phyloP scores from a whole-genome alignment of 2,797 vertebrate species.

The Clamator glandarius region DNA sequence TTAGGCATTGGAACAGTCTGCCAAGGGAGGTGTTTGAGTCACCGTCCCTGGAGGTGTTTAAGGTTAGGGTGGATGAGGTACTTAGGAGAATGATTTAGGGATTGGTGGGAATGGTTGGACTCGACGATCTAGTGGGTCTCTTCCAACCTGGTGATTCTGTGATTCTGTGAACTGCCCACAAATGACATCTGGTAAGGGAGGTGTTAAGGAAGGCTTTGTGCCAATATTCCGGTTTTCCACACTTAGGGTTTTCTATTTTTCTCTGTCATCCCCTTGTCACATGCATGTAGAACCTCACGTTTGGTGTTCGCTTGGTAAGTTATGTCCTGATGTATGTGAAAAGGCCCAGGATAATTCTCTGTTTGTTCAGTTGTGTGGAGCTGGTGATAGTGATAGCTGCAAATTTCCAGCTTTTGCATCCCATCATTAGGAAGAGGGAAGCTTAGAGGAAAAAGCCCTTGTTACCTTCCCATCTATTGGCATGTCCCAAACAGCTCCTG shows the following conservation, averaged over 20 bases:
- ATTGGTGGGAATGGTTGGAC: too few species aligned
- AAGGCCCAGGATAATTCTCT: not conserved
- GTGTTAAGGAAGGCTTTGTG: not conserved
- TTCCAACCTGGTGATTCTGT: too few species aligned
- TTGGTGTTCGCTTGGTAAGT: rapidly evolving
- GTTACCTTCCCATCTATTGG: not conserved
- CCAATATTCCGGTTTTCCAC: not conserved
- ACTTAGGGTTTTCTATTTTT: not conserved
- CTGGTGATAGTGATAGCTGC: not conserved
- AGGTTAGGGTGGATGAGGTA: too few species aligned
- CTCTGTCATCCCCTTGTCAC: not conserved
- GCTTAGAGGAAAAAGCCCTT: not conserved
- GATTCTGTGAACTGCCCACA: rapidly evolving
- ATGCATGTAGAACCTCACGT: rapidly evolving
- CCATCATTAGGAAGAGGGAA: not conserved
- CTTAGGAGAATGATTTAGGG: too few species aligned
- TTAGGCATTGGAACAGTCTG: too few species aligned
- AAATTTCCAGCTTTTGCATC: not conserved
- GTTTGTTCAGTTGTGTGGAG: not conserved
- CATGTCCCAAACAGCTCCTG: not conserved
- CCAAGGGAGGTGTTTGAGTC: too few species aligned
- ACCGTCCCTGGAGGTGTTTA: too few species aligned
- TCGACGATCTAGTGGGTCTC: too few species aligned
- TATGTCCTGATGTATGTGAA: not conserved
- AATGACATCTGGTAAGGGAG: not conserved